Conservation (phyloP, 1,140 invertebrate genomes). For the Gonatopus flavifemur region DNA sequence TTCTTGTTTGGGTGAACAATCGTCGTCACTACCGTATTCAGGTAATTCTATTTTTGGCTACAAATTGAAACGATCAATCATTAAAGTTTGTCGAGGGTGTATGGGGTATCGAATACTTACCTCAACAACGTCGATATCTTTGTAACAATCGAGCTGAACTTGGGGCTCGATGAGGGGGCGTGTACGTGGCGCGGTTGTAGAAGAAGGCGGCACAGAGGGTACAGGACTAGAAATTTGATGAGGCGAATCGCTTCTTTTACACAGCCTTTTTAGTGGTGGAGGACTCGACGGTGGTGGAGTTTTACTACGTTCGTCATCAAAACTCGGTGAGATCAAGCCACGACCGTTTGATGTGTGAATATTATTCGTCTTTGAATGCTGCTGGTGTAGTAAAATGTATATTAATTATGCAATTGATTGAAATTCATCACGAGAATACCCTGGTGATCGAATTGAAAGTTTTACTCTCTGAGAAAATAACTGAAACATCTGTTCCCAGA, state of each 20-base stretch:
- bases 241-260: constrained; percentile 58
- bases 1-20: constrained; percentile 54
- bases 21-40: constrained; percentile 63
- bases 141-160: constrained; percentile 58
- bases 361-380: constrained; percentile 55
- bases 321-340: constrained; percentile 53
- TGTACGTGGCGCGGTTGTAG: constrained; percentile 48
- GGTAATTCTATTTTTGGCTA: constrained; percentile 64
- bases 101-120: constrained; percentile 24
- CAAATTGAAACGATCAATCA: constrained; percentile 17
- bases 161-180: constrained; percentile 55
- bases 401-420: no score
- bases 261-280: constrained; percentile 58
- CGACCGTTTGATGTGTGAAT: constrained; percentile 54
- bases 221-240: constrained; percentile 58
- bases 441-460: no score
- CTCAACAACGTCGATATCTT: constrained; percentile 58
- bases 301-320: constrained; percentile 56
- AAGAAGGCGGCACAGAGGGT: constrained; percentile 44
- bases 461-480: no score
- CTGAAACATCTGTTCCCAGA: no score
- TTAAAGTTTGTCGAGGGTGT: neutral
- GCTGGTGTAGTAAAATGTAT: constrained; percentile 23
- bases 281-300: constrained; percentile 53
- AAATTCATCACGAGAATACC: no score